Evolutionary conservation across 2,797 vertebrate genomes (phyloP).

Genomic region (Balearica regulorum): DNA sequence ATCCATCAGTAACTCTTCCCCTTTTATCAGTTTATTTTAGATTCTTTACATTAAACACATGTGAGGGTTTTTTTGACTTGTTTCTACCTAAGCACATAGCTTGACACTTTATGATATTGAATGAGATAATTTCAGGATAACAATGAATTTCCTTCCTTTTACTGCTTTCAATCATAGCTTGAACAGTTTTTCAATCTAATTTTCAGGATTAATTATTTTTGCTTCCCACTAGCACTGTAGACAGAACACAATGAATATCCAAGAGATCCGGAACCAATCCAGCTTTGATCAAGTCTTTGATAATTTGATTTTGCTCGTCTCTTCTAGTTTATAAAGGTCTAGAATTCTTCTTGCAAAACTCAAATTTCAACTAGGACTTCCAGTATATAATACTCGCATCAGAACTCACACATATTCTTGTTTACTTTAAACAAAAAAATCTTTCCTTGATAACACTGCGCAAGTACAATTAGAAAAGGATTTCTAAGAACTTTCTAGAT

Average conservation of each 20-base stretch:
- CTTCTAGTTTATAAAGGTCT: not conserved
- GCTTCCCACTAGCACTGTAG: not conserved
- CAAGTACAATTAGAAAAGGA: not conserved
- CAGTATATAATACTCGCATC: not conserved
- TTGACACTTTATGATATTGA: not conserved
- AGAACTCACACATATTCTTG: not conserved
- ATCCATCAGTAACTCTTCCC: not conserved
- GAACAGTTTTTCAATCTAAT: conserved; percentile 1
- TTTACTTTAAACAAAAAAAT: not conserved
- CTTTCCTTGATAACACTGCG: not conserved
- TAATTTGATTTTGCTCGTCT: conserved; percentile 13
- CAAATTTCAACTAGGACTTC: not conserved
- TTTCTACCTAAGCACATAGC: not conserved
- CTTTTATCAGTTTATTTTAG: not conserved
- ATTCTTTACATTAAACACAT: not conserved
- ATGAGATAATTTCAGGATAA: not conserved
- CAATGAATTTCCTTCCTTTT: conserved; percentile 27
- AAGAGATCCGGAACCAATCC: not conserved
- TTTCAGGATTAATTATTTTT: conserved; percentile 20
- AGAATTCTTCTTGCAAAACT: not conserved
- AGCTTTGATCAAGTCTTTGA: not conserved
- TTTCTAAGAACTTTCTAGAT: not conserved
- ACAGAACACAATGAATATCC: not conserved
- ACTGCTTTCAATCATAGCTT: not conserved
- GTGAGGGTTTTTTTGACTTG: not conserved